Conservation (phyloP, 2,888 invertebrate species). For the Prosapia bicincta region DNA sequence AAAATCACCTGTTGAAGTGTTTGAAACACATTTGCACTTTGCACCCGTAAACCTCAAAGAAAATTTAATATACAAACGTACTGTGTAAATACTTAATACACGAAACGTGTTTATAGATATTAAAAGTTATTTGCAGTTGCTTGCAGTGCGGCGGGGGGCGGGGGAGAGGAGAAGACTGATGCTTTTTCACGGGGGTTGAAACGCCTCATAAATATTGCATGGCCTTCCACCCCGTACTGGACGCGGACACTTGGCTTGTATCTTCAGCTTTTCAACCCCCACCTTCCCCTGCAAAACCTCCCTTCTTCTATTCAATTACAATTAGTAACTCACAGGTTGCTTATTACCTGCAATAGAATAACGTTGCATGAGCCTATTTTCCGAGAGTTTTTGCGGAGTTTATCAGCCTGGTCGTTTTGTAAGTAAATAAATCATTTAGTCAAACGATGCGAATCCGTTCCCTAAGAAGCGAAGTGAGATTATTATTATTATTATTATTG, state of each 20-base stretch:
- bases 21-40: too few relatives aligned
- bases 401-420: too few relatives aligned
- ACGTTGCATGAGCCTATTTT: neutral
- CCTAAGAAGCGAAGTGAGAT: too few relatives aligned
- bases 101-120: neutral
- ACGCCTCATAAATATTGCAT: conserved; percentile 31
- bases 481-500: too few relatives aligned
- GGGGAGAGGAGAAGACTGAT: conserved; percentile 9
- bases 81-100: neutral
- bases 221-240: conserved; percentile 9
- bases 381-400: too few relatives aligned
- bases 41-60: neutral
- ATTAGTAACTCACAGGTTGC: neutral
- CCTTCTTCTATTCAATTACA: neutral
- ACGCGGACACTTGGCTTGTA: conserved; percentile 13
- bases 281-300: neutral
- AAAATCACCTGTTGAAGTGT: too few relatives aligned
- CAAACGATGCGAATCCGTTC: too few relatives aligned
- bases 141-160: neutral
- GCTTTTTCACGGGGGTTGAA: conserved; percentile 31
- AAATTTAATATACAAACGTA: neutral
- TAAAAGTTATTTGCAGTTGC: neutral
- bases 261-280: conserved; percentile 11
- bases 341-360: neutral
- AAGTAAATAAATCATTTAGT: too few relatives aligned